Conservation (phyloP, 2,113 vertebrate species). For the Chaetodon auriga region DNA sequence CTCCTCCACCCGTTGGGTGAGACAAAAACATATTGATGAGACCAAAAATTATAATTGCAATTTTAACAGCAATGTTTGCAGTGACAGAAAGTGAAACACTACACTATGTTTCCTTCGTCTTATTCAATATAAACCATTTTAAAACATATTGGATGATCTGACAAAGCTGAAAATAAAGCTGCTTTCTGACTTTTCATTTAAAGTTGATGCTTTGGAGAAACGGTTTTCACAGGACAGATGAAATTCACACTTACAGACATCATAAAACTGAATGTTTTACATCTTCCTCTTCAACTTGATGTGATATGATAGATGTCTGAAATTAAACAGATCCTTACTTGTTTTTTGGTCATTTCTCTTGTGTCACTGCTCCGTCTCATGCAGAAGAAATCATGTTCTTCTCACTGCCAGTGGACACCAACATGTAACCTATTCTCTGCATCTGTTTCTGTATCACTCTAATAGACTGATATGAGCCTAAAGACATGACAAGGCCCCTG, state of each 20-base stretch:
- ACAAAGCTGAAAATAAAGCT: not conserved
- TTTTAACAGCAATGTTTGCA: not conserved
- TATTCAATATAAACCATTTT: not conserved
- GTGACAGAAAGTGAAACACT: not conserved
- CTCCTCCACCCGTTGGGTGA: not conserved
- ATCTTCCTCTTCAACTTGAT: not conserved
- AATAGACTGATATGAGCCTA: not conserved
- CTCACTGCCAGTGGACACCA: not conserved
- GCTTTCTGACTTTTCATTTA: not conserved
- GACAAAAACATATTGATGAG: not conserved
- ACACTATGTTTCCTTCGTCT: not conserved
- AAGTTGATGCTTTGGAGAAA: not conserved
- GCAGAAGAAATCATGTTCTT: not conserved
- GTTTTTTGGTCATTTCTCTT: not conserved
- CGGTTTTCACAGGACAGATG: not conserved
- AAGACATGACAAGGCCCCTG: slow-evolving; percentile 3
- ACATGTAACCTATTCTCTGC: not conserved
- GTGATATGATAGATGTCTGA: too few species aligned
- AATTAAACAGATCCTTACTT: not conserved
- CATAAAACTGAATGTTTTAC: not conserved
- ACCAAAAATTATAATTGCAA: not conserved
- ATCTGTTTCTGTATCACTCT: not conserved
- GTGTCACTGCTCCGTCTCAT: not conserved
- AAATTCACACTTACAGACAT: not conserved
- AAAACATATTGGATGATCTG: not conserved